Percentiles rank a stretch among this genome's conserved stretches.
Conservation (phyloP, 92 coral and sea anemone species). For the Blastomussa wellsi region DNA sequence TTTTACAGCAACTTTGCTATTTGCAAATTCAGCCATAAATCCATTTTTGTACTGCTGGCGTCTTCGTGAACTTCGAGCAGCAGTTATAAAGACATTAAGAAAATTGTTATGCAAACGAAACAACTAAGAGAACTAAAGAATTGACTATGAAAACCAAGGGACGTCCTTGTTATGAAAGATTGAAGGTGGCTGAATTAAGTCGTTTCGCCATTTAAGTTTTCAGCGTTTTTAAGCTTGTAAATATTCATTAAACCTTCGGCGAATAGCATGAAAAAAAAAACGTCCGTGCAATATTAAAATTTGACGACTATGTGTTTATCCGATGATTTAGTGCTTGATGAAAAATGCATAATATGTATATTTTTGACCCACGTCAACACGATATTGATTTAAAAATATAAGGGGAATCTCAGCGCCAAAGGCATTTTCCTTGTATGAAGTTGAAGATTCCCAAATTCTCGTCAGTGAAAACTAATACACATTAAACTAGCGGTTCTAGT, state of each 20-base stretch:
- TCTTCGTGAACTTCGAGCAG: conserved; percentile 14
- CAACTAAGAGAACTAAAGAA: neutral
- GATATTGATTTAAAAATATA: neutral
- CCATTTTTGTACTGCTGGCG: conserved; percentile 34
- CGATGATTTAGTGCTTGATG: neutral
- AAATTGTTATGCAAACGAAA: neutral
- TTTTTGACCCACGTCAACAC: neutral
- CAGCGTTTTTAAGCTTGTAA: neutral
- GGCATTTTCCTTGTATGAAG: neutral
- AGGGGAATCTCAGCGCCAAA: neutral
- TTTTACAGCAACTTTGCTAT: conserved; percentile 13
- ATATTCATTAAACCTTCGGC: neutral
- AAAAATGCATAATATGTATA: neutral
- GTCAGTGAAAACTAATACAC: neutral
- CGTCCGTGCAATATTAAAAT: neutral
- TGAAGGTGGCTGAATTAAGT: neutral
- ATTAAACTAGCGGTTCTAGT: neutral
- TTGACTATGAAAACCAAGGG: neutral
- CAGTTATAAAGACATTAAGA: neutral
- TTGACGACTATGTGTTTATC: neutral
- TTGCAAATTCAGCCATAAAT: conserved; percentile 11
- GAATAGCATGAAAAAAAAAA: neutral
- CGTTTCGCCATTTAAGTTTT: neutral
- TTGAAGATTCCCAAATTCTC: neutral
- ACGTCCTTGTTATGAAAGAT: too few relatives aligned